A percentile compares a stretch with the other conserved stretches of the same genome.
Conservation (phyloP, 2,113 vertebrate genomes). For the Clarias gariepinus region DNA sequence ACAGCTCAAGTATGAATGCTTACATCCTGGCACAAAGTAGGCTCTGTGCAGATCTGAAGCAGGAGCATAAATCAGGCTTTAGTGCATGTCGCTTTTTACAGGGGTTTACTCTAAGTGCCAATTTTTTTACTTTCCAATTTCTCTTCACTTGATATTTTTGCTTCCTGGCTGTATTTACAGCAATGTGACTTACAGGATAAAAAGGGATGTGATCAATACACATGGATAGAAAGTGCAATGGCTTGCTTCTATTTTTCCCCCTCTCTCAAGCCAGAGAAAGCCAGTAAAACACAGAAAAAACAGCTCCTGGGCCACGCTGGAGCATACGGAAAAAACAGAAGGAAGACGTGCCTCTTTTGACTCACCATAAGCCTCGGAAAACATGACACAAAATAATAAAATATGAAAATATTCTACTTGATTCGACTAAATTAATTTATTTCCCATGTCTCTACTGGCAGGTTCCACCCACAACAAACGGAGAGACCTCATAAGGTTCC, state of each 20-base stretch:
- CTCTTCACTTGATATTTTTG: background rate
- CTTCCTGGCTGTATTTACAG: background rate
- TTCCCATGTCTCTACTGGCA: conserved; percentile 15
- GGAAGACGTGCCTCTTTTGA: conserved; percentile 11
- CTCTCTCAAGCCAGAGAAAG: background rate
- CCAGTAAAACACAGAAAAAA: conserved; percentile 42
- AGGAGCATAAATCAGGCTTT: background rate
- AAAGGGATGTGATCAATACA: background rate
- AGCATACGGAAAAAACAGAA: conserved; percentile 49
- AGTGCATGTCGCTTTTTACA: background rate
- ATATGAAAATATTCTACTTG: conserved; percentile 34
- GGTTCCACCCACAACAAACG: conserved; percentile 3
- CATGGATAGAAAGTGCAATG: background rate
- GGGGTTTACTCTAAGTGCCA: background rate
- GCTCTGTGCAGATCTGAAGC: no score
- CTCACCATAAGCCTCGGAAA: conserved; percentile 41
- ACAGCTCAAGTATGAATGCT: no score
- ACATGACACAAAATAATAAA: conserved; percentile 42
- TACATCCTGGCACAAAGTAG: no score
- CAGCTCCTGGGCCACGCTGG: conserved; percentile 40
- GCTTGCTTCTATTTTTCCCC: conserved; percentile 11
- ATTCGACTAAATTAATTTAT: conserved; percentile 39
- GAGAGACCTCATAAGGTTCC: conserved; percentile 12
- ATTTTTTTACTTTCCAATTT: background rate
- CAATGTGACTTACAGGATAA: conserved; percentile 8